These are phyloP conservation scores for Microctenopoma stevenorrisi DNA, from an alignment of 2,797 vertebrate species.

Conservation along the genomic window DNA sequence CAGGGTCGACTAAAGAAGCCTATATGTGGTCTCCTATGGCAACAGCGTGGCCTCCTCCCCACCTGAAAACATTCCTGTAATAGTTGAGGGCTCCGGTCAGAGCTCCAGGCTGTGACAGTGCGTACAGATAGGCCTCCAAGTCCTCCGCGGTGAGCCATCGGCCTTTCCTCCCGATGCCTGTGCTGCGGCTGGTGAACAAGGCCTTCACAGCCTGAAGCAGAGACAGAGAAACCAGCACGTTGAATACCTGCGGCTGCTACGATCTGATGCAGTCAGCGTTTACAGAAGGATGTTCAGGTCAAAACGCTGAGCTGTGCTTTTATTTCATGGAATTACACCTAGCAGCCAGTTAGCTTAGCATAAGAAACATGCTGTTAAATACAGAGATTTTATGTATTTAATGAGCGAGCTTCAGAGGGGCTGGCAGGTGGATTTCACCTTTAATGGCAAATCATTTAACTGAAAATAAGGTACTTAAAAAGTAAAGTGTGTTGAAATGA, in stretches of 20 bases:
- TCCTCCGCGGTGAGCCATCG: conserved; percentile 92
- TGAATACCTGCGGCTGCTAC: conserved; percentile 17
- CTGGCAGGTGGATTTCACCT: no score
- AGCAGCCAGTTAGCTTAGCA: no score
- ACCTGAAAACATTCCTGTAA: conserved; percentile 97
- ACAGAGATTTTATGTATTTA: no score
- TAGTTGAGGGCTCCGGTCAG: conserved; percentile 96
- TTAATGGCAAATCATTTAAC: no score
- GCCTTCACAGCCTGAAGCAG: conserved; percentile 88
- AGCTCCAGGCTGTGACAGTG: conserved; percentile 96
- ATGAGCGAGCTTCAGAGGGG: no score
- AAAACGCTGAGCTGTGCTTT: no score
- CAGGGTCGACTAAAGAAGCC: no score
- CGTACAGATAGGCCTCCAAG: conserved; percentile 94
- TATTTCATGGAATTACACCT: no score
- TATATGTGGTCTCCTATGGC: neutral
- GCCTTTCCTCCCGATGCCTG: conserved; percentile 92
- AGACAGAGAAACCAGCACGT: conserved; percentile 11
- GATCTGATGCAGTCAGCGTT: conserved; percentile 21
- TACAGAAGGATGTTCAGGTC: conserved; percentile 14
- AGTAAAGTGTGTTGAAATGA: no score
- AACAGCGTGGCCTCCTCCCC: conserved; percentile 7
- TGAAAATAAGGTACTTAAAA: no score
- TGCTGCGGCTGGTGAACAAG: conserved; percentile 93
- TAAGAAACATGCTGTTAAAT: no score